Conservation (phyloP, 1,140 invertebrate species). For the Aphis gossypii region DNA sequence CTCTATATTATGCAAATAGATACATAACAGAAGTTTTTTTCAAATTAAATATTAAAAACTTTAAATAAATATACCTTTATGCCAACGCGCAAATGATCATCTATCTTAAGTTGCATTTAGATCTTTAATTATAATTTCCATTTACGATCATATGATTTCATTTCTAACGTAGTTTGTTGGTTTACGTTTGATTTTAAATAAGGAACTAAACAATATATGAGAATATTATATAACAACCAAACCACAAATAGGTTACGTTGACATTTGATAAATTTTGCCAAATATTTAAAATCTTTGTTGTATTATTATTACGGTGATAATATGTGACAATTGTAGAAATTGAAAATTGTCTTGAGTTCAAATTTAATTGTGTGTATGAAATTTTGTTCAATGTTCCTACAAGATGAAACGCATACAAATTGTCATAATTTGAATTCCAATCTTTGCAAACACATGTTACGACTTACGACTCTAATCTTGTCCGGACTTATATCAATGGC, state of each 20-base stretch:
- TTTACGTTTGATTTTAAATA: not conserved
- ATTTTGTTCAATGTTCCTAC: not conserved
- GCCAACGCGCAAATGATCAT: not conserved
- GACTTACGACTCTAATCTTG: not conserved
- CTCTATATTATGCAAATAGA: not conserved
- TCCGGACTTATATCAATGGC: not conserved
- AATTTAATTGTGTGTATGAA: not conserved
- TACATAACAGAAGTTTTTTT: not conserved
- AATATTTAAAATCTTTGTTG: not conserved
- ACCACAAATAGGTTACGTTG: not conserved
- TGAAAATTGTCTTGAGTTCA: not conserved
- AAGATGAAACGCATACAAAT: not conserved
- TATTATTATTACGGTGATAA: not conserved
- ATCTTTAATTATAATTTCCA: not conserved
- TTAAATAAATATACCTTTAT: slow-evolving; percentile 3
- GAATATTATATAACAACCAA: not conserved
- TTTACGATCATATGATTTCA: not conserved
- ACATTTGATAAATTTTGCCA: not conserved
- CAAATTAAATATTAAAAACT: not conserved
- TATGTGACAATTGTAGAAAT: not conserved
- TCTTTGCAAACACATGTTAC: not conserved
- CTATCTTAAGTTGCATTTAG: not conserved
- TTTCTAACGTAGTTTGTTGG: not conserved
- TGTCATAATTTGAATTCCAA: not conserved
- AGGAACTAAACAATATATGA: not conserved